Evolutionary conservation across 2,797 vertebrate genomes (phyloP), one percentile per base, ranked within the genome.

Genomic region (Poeciliopsis gracilis): DNA sequence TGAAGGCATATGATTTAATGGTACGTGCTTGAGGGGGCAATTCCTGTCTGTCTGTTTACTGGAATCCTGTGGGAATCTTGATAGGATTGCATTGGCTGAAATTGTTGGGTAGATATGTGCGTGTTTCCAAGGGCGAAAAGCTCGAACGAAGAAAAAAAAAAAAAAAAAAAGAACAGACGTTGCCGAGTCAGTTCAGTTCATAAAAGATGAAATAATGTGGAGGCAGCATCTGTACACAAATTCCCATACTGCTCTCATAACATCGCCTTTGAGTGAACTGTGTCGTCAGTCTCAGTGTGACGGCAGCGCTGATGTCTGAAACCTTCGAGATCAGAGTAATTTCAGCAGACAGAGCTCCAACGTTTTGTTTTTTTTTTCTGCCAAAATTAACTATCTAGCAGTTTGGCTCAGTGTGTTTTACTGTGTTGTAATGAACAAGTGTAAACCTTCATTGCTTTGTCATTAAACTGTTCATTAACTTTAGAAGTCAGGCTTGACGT

Each of bases 1-100:
- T 73, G 78, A 73, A 82, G 81, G 69, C 78, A 78, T 90, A 85
- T 92, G 88, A 93, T 94, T 93, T 93, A 92, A 89, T 90, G 87
- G 81, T 87, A 59, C 82, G 84, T 86, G 86, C 76, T 85, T 87
- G 76, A 90, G 82, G 12, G 23, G 77, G 57, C 78, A 87, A 77
- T 90, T 79, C 46, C 77, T 89, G 82, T 90, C 82, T 90, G 78
- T 90, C 83, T 93, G 86, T 94, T 93, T 89, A 86, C 89, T 84
- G 83, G 82, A 88, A 87, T 91, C 82, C 90, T 91, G 93, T 94
- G 94, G 91, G 92, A 94, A 93, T 91, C 79, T 91, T 87, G 88
- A 91, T 89, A 86, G 82, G 87, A 85, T 80, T 91, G 93, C 89
- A 90, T 91, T 93, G 90, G 88, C 79, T 87, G 77, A 82, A 86